Evolutionary conservation across 2,888 invertebrate genomes (phyloP), one percentile per base, ranked within the genome.

Genomic region (Nipponacmea schrenckii): DNA sequence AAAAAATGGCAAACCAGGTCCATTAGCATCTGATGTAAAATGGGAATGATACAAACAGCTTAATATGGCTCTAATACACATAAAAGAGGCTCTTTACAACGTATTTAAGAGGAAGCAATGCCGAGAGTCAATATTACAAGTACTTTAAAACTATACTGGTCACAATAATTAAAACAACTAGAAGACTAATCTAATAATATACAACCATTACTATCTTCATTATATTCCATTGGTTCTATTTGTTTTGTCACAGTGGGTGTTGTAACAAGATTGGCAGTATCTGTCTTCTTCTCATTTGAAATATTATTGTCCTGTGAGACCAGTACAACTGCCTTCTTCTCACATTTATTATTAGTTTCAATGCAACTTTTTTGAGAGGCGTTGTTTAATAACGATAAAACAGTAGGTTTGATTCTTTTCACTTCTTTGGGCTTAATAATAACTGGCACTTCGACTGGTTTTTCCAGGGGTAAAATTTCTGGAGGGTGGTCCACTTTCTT

Each of bases 401-500:
- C 56, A 24, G 10, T 56, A 10, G 56, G 56, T 24, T 56, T 56
- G 10, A 56, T 24, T 12, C 20, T 24, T 20, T 24, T 56, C 24
- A 24, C 24, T 24, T 20, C 24, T 56, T 56, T 24, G 12, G 56
- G 56, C 24, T 56, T 56, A 15, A 14, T 20, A 31, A 10, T 27
- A 31, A n/a, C 27, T 14, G 27, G 24, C 20, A 31, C 7, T 64
- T 39, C 64, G 20, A 64, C 39, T n/a, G 31, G 64, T n/a, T 31
- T 39, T 26, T 62, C 26, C 62, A 26, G 12, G 10, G 45, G 44
- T 12, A 67, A 31, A 24, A 26, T 48, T 27, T 64, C 68, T 10
- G 48, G 56, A 2, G 56, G 44, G 14, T 65, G 27, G 56, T 24
- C 27, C 68, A 74, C 44, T 64, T 75, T 68, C 67, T 70, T 64